These are phyloP conservation scores for Allobates femoralis DNA, from an alignment of 2,797 vertebrate species.

Conservation along the genomic window DNA sequence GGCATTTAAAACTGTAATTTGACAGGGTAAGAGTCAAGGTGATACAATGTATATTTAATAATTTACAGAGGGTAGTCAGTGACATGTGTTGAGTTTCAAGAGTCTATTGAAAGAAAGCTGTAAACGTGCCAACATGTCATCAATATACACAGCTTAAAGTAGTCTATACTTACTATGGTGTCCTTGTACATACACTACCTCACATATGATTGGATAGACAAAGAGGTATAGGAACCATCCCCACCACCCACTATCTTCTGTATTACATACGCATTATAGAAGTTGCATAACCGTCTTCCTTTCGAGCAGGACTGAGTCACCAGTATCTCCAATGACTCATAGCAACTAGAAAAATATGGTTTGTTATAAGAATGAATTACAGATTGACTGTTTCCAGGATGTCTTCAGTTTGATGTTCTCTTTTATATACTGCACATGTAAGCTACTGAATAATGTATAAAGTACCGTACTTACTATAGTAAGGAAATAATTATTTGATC, in stretches of 20 bases:
- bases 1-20: background rate
- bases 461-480: too few species aligned
- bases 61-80: background rate
- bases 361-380: background rate
- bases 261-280: background rate
- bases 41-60: background rate
- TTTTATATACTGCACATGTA: background rate
- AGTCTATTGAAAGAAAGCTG: background rate
- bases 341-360: background rate
- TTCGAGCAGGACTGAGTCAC: constrained; percentile 14
- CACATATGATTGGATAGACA: background rate
- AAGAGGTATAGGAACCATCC: background rate
- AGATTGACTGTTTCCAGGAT: background rate
- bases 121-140: background rate
- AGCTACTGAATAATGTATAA: background rate
- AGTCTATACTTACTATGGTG: background rate
- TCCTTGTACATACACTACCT: background rate
- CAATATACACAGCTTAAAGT: background rate
- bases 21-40: background rate
- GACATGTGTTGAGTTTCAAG: background rate
- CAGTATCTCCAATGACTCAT: constrained; percentile 24
- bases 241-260: background rate
- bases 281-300: background rate
- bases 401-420: background rate
- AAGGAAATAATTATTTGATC: too few species aligned